Conservation (phyloP, 1,140 invertebrate species). For the Nebria ingens region DNA sequence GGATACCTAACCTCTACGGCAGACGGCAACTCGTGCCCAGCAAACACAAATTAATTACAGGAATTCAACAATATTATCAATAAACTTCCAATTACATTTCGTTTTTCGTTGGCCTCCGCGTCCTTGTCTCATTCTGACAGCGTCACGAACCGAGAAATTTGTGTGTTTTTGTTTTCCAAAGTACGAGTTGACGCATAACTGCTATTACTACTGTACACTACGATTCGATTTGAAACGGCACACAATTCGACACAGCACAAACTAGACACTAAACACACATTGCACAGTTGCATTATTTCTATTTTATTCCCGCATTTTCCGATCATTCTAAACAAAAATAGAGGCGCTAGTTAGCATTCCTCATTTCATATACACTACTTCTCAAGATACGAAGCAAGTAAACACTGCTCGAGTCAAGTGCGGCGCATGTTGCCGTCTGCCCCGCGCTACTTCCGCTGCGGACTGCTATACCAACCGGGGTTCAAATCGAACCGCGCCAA, state of each 20-base stretch:
- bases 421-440: conserved; percentile 31
- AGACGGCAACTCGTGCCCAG: conserved; percentile 9
- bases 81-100: conserved; percentile 35
- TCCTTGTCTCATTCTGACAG: conserved; percentile 40
- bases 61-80: conserved; percentile 4
- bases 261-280: conserved; percentile 14
- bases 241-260: conserved; percentile 14
- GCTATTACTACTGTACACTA: conserved; percentile 20
- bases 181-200: conserved; percentile 20
- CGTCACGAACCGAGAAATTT: conserved; percentile 27
- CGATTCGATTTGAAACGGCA: conserved; percentile 19
- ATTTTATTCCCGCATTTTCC: conserved; percentile 17
- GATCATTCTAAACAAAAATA: conserved; percentile 23
- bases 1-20: conserved; percentile 12
- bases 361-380: conserved; percentile 32
- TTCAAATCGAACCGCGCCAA: background rate
- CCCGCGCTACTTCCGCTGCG: conserved; percentile 19
- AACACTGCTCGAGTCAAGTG: conserved; percentile 38
- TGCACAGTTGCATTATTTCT: conserved; percentile 18
- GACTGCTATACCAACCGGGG: conserved; percentile 26
- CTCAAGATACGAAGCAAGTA: conserved; percentile 36
- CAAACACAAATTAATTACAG: conserved; percentile 5
- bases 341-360: conserved; percentile 21
- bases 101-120: conserved; percentile 39
- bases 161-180: conserved; percentile 27